These are phyloP conservation scores for Cyprinodon diabolis DNA, from an alignment of 2,797 vertebrate genomes.

Conservation along the genomic window DNA sequence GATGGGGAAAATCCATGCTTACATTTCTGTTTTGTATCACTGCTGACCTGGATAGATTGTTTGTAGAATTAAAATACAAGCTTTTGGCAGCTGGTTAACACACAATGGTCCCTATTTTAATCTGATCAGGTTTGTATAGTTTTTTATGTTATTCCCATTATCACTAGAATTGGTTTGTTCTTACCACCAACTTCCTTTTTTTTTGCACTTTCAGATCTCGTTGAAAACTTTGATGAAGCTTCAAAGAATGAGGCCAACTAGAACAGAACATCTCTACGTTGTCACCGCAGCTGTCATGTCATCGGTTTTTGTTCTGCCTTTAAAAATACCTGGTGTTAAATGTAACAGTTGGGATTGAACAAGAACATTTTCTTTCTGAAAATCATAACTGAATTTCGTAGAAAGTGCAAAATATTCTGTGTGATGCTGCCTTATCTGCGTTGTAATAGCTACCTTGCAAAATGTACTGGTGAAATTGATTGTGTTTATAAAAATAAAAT, in stretches of 20 bases:
- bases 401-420: slow-evolving; percentile 54
- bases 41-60: background rate
- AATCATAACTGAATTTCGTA: slow-evolving; percentile 42
- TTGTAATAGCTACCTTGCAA: slow-evolving; percentile 40
- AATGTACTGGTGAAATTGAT: slow-evolving; percentile 47
- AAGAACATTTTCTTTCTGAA: slow-evolving; percentile 39
- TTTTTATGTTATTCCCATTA: background rate
- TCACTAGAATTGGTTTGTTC: background rate
- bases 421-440: slow-evolving; percentile 41
- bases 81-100: background rate
- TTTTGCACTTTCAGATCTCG: slow-evolving; percentile 85
- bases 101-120: background rate
- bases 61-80: background rate
- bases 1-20: background rate
- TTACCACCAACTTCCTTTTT: background rate
- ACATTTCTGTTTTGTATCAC: background rate
- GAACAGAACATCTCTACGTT: slow-evolving; percentile 8
- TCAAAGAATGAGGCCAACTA: slow-evolving; percentile 95
- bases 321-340: slow-evolving; percentile 32
- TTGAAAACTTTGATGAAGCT: slow-evolving; percentile 97
- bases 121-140: background rate
- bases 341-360: slow-evolving; percentile 8
- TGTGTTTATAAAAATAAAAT: slow-evolving; percentile 64
- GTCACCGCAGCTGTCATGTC: slow-evolving; percentile 21
- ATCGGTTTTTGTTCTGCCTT: slow-evolving; percentile 23